Evolutionary conservation across 1,140 invertebrate species (phyloP), one percentile per base, ranked within the genome.

Genomic region (Metaphire vulgaris): DNA sequence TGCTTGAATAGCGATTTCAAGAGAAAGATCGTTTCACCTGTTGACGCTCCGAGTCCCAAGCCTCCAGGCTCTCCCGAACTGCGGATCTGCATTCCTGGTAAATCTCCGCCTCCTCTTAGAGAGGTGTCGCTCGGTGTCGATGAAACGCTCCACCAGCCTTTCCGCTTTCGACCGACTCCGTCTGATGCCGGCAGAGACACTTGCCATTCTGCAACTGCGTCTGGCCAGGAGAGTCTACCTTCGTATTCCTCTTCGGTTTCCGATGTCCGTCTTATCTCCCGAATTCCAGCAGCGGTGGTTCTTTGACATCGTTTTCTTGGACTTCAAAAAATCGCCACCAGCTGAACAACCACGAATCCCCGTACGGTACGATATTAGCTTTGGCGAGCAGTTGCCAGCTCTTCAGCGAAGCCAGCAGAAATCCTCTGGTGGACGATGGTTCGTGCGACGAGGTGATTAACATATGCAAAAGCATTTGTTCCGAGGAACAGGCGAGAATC

Each of bases 331-430:
- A n/a, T n/a, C n/a, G n/a, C n/a, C n/a, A n/a, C n/a, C n/a, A n/a
- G n/a, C n/a, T n/a, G n/a, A n/a, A n/a, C n/a, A n/a, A n/a, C n/a
- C n/a, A n/a, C n/a, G n/a, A n/a, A n/a, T n/a, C n/a, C n/a, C 69
- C 69, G 26, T 71, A 71, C 69, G 33, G 69, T 28, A 32, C 69
- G 32, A 33, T 71, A 1, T 32, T 71, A 33, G 32, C 33, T n/a
- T 12, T 71, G 14, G 30, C 33, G 26, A 31, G 28, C 28, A 71
- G 69, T 16, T 71, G 69, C 15, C 69, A 71, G 69, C 32, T 71
- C 28, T 71, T 71, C 28, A 71, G 33, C 69, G 69, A 71, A 33
- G 69, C 69, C 69, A 71, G 69, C 69, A 71, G 33, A 33, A 29
- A 71, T 32, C 69, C 69, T n/a, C 33, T 71, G 2, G 1, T 71